Base-by-base conservation (phyloP, 2,888 invertebrate species). In the Myopa tessellatipennis region DNA sequence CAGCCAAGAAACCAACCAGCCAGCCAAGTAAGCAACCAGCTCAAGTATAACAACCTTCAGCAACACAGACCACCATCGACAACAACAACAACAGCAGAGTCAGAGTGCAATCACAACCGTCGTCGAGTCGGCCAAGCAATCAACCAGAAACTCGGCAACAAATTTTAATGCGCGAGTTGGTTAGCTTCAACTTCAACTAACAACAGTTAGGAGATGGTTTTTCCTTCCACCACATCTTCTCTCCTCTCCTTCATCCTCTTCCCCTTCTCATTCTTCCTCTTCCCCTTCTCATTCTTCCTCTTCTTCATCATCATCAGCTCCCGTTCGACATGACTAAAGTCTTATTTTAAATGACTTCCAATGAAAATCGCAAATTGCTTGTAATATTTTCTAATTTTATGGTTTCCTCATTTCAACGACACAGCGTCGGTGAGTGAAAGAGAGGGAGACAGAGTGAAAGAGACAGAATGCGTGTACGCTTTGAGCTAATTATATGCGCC, bases 341-440 rank as follows among this genome's bases (percentile, higher is more conserved):
- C 5, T n/a, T 72, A 63, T 63, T 76, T 74, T 69, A 76, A 79
- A 78, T 79, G 79, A 67, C 67, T 78, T 78, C 74, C 80, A 83
- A 83, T 82, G 80, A 81, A 83, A 84, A 83, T 82, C 83, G 80
- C 77, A 81, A 82, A 83, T 84, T 82, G 77, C 77, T 77, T 61
- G 79, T 79, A 80, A 83, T 81, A 80, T 80, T 79, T 79, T 79
- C 71, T 79, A 78, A 78, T 79, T 81, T 79, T 79, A 78, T 78
- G 58, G 75, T 69, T 68, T 75, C 75, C 75, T 75, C 50, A 69
- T 75, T 69, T 75, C 58, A 68, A 65, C 36, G 34, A 34, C 70
- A 34, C 5, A 55, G 10, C 58, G 38, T n/a, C 36, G 38, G 1
- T 36, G 16, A 14, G 4, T 38, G 60, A 60, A 4, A 52, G 4